Conservation (phyloP, 2,113 vertebrate genomes). For the Microtus richardsoni region DNA sequence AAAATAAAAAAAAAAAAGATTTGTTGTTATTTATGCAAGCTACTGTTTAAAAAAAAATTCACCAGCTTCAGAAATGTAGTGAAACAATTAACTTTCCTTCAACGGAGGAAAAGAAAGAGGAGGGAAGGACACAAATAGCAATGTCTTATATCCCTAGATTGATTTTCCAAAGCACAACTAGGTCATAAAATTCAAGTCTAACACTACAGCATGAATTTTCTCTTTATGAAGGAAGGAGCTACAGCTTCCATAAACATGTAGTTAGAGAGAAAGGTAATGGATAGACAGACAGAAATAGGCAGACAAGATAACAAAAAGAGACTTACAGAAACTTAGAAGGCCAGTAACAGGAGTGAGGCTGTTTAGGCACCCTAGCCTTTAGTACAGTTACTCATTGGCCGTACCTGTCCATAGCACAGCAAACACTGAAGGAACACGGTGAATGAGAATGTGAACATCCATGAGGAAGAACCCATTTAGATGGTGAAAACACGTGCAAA, state of each 20-base stretch:
- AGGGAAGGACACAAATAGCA: neutral
- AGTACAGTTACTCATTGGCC: neutral
- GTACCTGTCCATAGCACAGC: neutral
- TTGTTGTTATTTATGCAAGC: slow-evolving; percentile 13
- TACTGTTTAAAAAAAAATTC: slow-evolving; percentile 3
- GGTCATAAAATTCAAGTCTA: neutral
- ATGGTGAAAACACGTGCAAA: neutral
- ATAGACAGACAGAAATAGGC: neutral
- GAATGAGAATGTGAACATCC: neutral
- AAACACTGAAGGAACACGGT: neutral
- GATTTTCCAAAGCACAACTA: neutral
- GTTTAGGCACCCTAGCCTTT: neutral
- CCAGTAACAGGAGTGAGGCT: neutral
- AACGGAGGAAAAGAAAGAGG: neutral
- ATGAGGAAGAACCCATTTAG: neutral
- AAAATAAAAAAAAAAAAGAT: too few relatives aligned
- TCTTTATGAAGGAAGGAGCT: slow-evolving; percentile 12
- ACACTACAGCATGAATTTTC: neutral
- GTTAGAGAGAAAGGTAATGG: neutral
- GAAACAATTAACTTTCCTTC: neutral
- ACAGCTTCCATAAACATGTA: neutral
- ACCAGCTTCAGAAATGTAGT: neutral
- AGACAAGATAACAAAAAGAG: neutral
- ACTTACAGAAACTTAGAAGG: neutral
- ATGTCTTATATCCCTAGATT: neutral